These are phyloP conservation scores for Orthonyx spaldingii DNA, from an alignment of 2,113 vertebrate species.

Conservation along the genomic window DNA sequence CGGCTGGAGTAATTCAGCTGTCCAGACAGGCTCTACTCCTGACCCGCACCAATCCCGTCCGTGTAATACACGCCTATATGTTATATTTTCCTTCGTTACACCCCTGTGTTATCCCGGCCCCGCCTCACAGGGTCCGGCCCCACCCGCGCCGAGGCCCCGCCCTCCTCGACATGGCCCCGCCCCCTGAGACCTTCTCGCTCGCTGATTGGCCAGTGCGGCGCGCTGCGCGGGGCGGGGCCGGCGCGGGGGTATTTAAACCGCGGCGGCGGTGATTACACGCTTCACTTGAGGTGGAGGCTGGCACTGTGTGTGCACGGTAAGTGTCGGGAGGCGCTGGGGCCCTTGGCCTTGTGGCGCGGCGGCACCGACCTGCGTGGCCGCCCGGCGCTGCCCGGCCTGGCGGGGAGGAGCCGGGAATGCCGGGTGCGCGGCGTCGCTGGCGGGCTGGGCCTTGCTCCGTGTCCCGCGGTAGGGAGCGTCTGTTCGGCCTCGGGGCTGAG, in stretches of 20 bases:
- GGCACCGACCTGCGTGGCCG: too few relatives aligned
- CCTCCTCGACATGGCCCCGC: too few relatives aligned
- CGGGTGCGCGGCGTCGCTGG: neutral
- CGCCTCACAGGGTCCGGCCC: neutral
- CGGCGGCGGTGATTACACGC: accelerated
- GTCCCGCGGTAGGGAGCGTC: neutral
- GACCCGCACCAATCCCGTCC: accelerated
- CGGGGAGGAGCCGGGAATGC: neutral
- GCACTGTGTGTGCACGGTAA: accelerated
- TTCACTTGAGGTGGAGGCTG: accelerated
- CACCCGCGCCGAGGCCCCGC: neutral
- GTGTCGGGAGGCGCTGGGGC: neutral
- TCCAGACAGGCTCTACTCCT: neutral
- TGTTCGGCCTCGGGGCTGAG: neutral
- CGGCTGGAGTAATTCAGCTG: neutral
- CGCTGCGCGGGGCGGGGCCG: neutral
- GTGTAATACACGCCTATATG: accelerated
- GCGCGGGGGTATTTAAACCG: accelerated
- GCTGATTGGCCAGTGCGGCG: neutral
- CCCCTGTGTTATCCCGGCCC: accelerated
- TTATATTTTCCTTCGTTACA: accelerated
- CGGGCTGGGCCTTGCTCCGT: neutral
- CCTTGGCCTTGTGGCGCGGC: accelerated
- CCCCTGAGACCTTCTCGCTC: accelerated
- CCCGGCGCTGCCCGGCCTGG: neutral